Evolutionary conservation across 2,888 invertebrate genomes (phyloP).

Genomic region (Aplocera efformata): DNA sequence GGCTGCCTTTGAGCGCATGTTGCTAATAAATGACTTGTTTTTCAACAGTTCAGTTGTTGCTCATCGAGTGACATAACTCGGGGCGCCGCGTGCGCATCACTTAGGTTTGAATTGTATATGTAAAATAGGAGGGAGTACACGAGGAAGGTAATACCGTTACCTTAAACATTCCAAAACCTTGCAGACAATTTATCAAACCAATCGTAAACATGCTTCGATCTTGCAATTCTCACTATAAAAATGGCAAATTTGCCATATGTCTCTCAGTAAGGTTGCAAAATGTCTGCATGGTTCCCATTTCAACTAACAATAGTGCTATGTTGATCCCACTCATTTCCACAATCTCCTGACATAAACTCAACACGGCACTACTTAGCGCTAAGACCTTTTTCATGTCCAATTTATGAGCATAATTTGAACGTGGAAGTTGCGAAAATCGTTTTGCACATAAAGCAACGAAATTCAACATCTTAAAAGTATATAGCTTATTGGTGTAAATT

Average conservation of each 20-base stretch:
- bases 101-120: constrained; percentile 79
- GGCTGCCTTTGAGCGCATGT: constrained; percentile 76
- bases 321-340: constrained; percentile 41
- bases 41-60: constrained; percentile 80
- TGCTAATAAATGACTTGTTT: constrained; percentile 80
- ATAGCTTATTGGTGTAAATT: constrained; percentile 11
- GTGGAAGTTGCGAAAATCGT: constrained; percentile 54
- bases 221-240: neutral
- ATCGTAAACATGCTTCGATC: neutral
- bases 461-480: constrained; percentile 9
- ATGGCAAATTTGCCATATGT: too few species aligned
- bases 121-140: constrained; percentile 77
- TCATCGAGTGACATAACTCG: constrained; percentile 78
- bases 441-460: constrained; percentile 48
- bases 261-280: constrained; percentile 22
- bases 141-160: constrained; percentile 75
- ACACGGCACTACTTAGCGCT: constrained; percentile 55
- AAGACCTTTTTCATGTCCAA: constrained; percentile 60
- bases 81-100: constrained; percentile 79
- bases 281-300: constrained; percentile 55
- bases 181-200: constrained; percentile 44
- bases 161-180: constrained; percentile 67
- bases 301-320: constrained; percentile 48
- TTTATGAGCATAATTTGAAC: constrained; percentile 60
- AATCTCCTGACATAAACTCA: constrained; percentile 35